Base-by-base conservation (phyloP, 2,797 vertebrate genomes). In the Enteromius viviparus region DNA sequence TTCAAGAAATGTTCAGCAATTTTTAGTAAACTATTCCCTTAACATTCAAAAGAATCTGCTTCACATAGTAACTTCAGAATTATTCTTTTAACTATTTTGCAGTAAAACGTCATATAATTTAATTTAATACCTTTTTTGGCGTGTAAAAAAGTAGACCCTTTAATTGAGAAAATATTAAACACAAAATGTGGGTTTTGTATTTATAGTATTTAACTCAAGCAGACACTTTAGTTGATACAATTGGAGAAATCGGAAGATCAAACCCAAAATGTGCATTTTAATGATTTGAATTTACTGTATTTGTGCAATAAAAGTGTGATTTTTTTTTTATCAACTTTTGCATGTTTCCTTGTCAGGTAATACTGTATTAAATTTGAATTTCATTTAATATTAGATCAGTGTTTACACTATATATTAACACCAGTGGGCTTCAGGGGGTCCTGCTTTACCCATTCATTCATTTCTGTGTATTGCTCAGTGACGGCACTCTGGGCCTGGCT, bases 401-500 rank as follows among this genome's bases (percentile, higher is more conserved):
- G 26, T 66, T 65, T 34, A 64, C 62, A 64, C 14, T 76, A 66
- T 74, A 49, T 69, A 34, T 19, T 79, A 51, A 83, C 58, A 34
- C 82, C 85, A 69, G 78, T 60, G 68, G 60, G 55, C 74, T 74
- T 80, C 72, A 76, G 85, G 78, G 84, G 86, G 72, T 85, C 83
- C 55, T 81, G 85, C 86, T 89, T 80, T 81, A 49, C 87, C 29
- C 80, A 84, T 75, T 88, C 79, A 89, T 71, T 84, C 87, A 83
- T 82, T 87, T 84, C 89, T 86, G 83, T 86, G 89, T 85, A 47
- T 32, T 69, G 76, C 78, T 87, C 89, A 84, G 87, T 88, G 90
- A 90, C 89, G 87, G 82, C 90, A 89, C 93, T 92, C 86, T 60
- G 80, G 87, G 84, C 88, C 88, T 88, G 86, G 81, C 88, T 89